These are phyloP conservation scores for Hermetia illucens DNA, from an alignment of 1,140 invertebrate species.

Conservation along the genomic window DNA sequence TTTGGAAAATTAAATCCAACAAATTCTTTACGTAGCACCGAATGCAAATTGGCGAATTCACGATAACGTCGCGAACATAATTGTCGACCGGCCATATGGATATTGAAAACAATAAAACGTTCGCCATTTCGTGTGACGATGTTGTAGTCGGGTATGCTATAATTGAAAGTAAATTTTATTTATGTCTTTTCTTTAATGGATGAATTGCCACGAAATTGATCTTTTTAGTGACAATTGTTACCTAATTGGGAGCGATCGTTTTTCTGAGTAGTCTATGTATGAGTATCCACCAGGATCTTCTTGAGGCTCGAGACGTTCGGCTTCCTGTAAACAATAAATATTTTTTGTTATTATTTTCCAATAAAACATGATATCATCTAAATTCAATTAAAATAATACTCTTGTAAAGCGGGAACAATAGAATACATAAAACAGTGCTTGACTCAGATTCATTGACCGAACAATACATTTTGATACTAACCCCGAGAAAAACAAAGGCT, in stretches of 20 bases:
- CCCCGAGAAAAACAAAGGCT: no score
- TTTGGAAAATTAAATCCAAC: conserved; percentile 95
- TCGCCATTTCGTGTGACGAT: conserved; percentile 64
- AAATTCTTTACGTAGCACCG: conserved; percentile 89
- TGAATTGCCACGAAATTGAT: no score
- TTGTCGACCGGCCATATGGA: conserved; percentile 97
- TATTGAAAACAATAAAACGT: conserved; percentile 93
- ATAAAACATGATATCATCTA: not conserved
- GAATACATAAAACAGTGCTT: no score
- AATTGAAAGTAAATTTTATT: conserved; percentile 2
- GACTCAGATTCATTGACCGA: no score
- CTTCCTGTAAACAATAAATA: conserved; percentile 46
- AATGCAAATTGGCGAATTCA: conserved; percentile 85
- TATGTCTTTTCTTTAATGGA: no score
- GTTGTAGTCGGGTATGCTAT: conserved; percentile 89
- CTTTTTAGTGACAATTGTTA: no score
- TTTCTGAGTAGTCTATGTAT: conserved; percentile 96
- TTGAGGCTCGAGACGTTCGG: conserved; percentile 69
- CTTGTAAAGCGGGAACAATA: no score
- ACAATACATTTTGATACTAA: no score
- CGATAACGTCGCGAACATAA: conserved; percentile 90
- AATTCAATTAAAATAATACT: no score
- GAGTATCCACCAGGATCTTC: conserved; percentile 79
- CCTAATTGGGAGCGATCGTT: conserved; percentile 85
- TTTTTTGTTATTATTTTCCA: not conserved